Evolutionary conservation across 2,888 invertebrate genomes (phyloP).

Genomic region (Ceriagrion tenellum): DNA sequence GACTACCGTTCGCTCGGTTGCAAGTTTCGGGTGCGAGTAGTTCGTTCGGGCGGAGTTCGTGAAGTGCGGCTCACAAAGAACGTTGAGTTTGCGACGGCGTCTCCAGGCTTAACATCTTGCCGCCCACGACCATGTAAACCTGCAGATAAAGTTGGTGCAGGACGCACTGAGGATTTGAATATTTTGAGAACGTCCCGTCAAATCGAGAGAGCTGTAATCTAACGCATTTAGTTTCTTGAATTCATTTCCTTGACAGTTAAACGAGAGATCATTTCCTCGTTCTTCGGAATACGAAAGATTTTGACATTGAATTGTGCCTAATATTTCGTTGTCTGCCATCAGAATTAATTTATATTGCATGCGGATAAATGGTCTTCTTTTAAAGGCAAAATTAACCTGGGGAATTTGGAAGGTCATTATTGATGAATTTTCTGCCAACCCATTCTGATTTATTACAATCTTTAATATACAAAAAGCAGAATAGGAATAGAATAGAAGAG

Average conservation of each 20-base stretch:
- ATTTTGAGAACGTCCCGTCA: not conserved
- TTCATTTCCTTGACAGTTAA: not conserved
- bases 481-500: too few species aligned
- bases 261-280: too few species aligned
- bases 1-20: constrained; percentile 1
- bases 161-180: not conserved
- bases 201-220: not conserved
- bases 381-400: too few species aligned
- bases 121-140: not conserved
- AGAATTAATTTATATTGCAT: too few species aligned
- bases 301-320: too few species aligned
- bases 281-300: too few species aligned
- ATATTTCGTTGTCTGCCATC: too few species aligned
- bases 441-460: too few species aligned
- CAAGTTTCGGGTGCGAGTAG: not conserved
- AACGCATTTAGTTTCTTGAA: not conserved
- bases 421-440: too few species aligned
- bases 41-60: not conserved
- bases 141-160: not conserved
- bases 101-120: not conserved
- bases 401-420: too few species aligned
- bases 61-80: not conserved
- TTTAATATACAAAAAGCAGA: too few species aligned
- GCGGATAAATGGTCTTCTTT: too few species aligned
- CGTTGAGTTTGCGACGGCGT: not conserved